phyloP scores from a whole-genome alignment of 2,113 vertebrate genomes.

The Protomyctophum bolini region DNA sequence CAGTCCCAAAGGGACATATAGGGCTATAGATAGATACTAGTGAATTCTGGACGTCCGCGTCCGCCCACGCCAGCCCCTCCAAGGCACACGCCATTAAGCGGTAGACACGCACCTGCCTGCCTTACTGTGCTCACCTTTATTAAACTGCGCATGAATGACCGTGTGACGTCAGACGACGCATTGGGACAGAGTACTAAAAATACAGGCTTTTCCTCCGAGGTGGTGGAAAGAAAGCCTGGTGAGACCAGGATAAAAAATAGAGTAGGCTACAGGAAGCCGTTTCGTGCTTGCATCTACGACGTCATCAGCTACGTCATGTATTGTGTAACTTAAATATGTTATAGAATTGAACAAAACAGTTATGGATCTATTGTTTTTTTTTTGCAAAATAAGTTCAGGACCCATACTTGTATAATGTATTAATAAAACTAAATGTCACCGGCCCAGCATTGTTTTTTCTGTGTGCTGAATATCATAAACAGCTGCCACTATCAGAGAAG shows the following conservation, averaged over 20 bases:
- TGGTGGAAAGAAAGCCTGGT: too few relatives aligned
- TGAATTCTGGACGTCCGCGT: conserved; percentile 33
- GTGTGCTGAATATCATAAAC: too few relatives aligned
- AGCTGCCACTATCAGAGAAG: too few relatives aligned
- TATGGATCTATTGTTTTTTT: neutral
- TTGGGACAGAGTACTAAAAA: conserved; percentile 4
- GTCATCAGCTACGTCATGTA: too few relatives aligned
- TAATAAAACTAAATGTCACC: too few relatives aligned
- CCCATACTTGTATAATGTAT: too few relatives aligned
- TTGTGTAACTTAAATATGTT: conserved; percentile 21
- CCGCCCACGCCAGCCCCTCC: conserved; percentile 50
- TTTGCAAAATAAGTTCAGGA: too few relatives aligned
- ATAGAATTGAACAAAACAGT: conserved; percentile 2
- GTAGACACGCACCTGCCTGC: conserved; percentile 42
- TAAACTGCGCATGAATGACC: conserved; percentile 21
- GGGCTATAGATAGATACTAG: conserved; percentile 46
- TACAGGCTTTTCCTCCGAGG: conserved; percentile 5
- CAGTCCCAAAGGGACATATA: conserved; percentile 31
- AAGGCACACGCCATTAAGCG: conserved; percentile 47
- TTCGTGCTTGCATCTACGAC: too few relatives aligned
- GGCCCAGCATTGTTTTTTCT: too few relatives aligned
- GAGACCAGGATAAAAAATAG: too few relatives aligned
- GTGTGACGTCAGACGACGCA: conserved; percentile 26
- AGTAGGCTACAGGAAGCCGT: neutral
- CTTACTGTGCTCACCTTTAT: conserved; percentile 21